Evolutionary conservation across 2,797 vertebrate genomes (phyloP), one percentile per base, ranked within the genome.

Genomic region (Pagetopsis macropterus): DNA sequence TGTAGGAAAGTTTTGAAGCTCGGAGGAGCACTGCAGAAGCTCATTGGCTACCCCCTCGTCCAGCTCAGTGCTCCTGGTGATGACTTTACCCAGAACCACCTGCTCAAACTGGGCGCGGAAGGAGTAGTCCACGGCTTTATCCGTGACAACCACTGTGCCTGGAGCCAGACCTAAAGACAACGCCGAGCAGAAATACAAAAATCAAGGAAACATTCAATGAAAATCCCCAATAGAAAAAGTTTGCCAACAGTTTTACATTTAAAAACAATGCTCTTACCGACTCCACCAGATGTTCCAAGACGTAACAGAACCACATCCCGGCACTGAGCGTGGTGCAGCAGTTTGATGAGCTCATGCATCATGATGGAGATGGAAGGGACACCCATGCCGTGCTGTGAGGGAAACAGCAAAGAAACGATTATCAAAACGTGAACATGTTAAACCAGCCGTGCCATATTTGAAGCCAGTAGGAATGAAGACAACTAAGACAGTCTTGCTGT

Each of bases 361-460:
- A 96, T 96, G 72, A 97, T 96, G 67, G 96, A 97, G 81, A 97
- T 96, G 59, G 97, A 98, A n/a, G 96, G 96, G 56, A 96, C 93
- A 2, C 96, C 96, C 96, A 96, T 96, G 13, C 96, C 94, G 0
- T 97, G 96, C 96, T 97, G 86, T n/a, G 50, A 66, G 11, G 23
- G 15, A n/a, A 41, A 71, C 37, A 9, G 5, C 0, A 8, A 65
- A 4, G 0, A 48, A 19, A n/a, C 44, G 2, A 31, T 5, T 10
- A 43, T 37, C 5, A 65, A 54, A 61, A 13, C 9, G 11, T 15
- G 3, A 50, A 41, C 49, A 19, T 1, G 2, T 60, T 45, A 23
- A 14, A 21, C 1, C 2, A 65, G 6, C 27, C 40, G 17, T 50
- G 2, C 61, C 17, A 19, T 6, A 52, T 48, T 57, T 49, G 0